Conservation (phyloP, 2,797 vertebrate species). For the Rhinogobio ventralis region DNA sequence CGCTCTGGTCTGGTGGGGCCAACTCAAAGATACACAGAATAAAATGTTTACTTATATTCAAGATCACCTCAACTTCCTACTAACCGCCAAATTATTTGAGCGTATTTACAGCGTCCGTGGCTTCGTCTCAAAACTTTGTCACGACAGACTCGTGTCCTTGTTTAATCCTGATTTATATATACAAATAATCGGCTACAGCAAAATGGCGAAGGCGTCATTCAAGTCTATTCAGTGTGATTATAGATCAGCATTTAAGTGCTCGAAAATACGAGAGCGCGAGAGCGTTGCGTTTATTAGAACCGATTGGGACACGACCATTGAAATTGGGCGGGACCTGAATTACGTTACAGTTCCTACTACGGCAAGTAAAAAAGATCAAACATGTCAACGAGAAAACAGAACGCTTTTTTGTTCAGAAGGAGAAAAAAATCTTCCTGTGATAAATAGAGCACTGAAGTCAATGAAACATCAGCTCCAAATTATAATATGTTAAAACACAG, state of each 20-base stretch:
- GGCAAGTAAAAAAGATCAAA: conserved; percentile 14
- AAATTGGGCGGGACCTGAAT: neutral
- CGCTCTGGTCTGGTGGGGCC: neutral
- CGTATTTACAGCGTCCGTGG: too few species aligned
- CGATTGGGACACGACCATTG: neutral
- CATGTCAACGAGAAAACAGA: neutral
- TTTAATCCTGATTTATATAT: neutral
- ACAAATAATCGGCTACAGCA: neutral
- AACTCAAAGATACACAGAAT: neutral
- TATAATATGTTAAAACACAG: neutral
- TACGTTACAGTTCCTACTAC: neutral
- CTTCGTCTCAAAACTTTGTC: neutral
- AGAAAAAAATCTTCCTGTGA: neutral
- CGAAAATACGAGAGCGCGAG: neutral
- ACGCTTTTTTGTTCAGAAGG: neutral
- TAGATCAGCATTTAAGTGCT: neutral
- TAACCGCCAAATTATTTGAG: conserved; percentile 65
- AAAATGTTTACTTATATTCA: neutral
- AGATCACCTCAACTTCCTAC: conserved; percentile 25
- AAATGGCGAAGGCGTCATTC: neutral
- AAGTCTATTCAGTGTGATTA: neutral
- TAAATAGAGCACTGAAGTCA: neutral
- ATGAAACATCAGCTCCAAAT: neutral
- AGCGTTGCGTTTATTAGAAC: neutral
- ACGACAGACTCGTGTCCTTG: neutral